A percentile compares a stretch with the other conserved stretches of the same genome.
Conservation (phyloP, 1,140 invertebrate genomes). For the Pectinophora gossypiella region DNA sequence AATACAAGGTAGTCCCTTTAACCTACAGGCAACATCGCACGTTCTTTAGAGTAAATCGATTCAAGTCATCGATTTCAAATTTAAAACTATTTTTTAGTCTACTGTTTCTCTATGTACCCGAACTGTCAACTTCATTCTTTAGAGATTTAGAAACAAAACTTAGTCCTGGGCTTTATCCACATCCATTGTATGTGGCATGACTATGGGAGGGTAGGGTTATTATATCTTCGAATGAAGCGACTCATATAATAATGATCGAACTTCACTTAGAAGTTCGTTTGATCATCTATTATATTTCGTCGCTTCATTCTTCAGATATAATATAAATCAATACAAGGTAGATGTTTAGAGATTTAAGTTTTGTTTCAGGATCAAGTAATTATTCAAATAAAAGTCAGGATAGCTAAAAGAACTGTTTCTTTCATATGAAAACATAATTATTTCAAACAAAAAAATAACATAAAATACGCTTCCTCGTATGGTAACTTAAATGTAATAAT, state of each 20-base stretch:
- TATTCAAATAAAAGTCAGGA: neutral
- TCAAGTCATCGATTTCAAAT: neutral
- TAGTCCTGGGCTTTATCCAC: neutral
- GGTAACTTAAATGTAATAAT: neutral
- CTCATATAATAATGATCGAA: neutral
- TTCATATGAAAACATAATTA: neutral
- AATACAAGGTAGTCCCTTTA: neutral
- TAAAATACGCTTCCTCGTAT: neutral
- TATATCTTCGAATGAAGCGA: neutral
- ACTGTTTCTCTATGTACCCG: neutral
- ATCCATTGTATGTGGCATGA: neutral
- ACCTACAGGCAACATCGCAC: neutral
- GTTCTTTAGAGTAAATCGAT: neutral
- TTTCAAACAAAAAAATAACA: neutral
- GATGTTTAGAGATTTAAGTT: neutral
- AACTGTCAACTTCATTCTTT: neutral
- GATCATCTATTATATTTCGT: constrained; percentile 3
- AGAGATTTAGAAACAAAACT: neutral
- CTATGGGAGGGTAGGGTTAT: neutral
- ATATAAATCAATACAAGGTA: neutral
- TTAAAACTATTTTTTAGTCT: neutral
- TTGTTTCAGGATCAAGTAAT: neutral
- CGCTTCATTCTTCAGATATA: neutral
- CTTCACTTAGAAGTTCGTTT: constrained; percentile 1
- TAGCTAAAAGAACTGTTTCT: neutral